Percentiles rank a stretch among this genome's conserved stretches.
Conservation (phyloP, 2,113 vertebrate genomes). For the Pterocles orientalis region DNA sequence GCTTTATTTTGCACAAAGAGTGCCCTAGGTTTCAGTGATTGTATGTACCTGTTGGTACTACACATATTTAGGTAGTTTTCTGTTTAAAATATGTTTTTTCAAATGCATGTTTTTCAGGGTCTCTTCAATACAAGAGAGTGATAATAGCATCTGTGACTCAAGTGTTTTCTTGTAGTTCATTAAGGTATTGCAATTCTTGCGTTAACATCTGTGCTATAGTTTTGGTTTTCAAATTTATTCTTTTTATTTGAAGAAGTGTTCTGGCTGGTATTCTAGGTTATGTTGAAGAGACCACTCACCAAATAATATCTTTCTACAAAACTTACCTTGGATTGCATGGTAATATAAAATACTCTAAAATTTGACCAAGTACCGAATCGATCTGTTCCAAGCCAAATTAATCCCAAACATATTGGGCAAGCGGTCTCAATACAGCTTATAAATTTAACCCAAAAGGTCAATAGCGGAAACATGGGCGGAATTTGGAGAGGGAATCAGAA, state of each 20-base stretch:
- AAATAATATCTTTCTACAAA: background rate
- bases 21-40: background rate
- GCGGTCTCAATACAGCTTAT: background rate
- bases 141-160: background rate
- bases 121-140: background rate
- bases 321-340: background rate
- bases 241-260: background rate
- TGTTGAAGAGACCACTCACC: background rate
- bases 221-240: background rate
- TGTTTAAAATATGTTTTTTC: background rate
- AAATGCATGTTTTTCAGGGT: background rate
- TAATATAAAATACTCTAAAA: background rate
- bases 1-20: background rate
- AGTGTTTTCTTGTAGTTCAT: background rate
- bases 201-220: background rate
- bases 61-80: background rate
- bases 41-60: background rate
- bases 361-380: background rate
- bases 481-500: background rate
- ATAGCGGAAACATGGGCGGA: background rate
- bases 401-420: background rate
- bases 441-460: background rate
- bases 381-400: background rate
- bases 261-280: background rate
- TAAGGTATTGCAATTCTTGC: background rate